Evolutionary conservation across 2,888 invertebrate genomes (phyloP), one percentile per base, ranked within the genome.

Genomic region (Pyrgus malvae): DNA sequence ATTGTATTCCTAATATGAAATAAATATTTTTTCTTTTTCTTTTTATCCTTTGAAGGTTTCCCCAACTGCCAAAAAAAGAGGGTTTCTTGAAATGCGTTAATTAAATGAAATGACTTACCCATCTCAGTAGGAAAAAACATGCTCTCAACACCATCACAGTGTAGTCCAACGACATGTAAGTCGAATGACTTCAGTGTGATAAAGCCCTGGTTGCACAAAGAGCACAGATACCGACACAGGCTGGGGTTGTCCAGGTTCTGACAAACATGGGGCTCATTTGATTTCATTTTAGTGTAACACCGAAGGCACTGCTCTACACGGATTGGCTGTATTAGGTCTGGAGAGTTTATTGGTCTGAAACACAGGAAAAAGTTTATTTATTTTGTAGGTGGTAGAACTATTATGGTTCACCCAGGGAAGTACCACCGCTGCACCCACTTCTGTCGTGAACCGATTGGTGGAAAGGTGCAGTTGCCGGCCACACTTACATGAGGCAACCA

Each of bases 81-180:
- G n/a, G n/a, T n/a, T n/a, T n/a, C n/a, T n/a, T n/a, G n/a, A n/a
- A 23, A 27, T 27, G 27, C 3, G 3, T 33, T 33, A 12, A 1
- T 1, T 6, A 7, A 33, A 3, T 12, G 7, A 23, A 12, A 8
- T 33, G 8, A 59, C 69, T 63, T 63, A 78, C 79, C 74, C 33
- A 56, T 48, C 19, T 56, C 44, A 11, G 56, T 68, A 0, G 80
- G 72, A 14, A 88, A 84, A 62, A 78, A 80, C 64, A 79, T 64
- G 14, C 68, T 76, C 29, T 80, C 76, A 0, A 72, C 61, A 0
- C 60, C 64, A 0, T 76, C 68, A 0, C 65, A 60, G 46, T 88
- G 87, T 1, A 62, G 17, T 0, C 63, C 67, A 0, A 71, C 61
- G 0, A 84, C 68, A 48, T 88, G 87, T 0, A 66, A 31, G 27